Conservation (phyloP, 1,140 invertebrate species). For the Pararge aegeria region DNA sequence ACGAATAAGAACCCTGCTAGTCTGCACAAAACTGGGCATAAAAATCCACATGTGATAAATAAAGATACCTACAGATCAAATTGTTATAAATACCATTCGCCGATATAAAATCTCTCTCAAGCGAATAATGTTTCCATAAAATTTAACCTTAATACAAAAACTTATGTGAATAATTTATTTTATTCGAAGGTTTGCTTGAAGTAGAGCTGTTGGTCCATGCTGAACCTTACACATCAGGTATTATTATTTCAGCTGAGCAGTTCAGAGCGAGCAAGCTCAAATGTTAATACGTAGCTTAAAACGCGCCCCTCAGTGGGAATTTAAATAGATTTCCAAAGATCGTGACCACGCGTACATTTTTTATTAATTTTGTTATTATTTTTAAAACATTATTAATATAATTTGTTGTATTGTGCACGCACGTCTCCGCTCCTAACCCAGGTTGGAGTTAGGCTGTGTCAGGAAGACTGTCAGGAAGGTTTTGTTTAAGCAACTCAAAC, state of each 20-base stretch:
- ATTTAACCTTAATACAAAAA: too few relatives aligned
- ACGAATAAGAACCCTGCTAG: too few relatives aligned
- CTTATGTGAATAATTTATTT: too few relatives aligned
- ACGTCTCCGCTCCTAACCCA: constrained; percentile 43
- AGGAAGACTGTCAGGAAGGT: constrained; percentile 73
- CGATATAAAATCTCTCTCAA: too few relatives aligned
- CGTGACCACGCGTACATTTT: constrained; percentile 66
- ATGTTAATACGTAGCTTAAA: constrained; percentile 17
- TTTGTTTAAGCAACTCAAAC: constrained; percentile 16
- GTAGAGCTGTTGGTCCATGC: too few relatives aligned
- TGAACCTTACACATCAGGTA: background rate
- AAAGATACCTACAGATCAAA: too few relatives aligned
- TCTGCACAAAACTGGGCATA: too few relatives aligned
- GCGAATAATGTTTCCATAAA: too few relatives aligned
- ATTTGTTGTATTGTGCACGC: constrained; percentile 73
- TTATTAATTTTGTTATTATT: constrained; percentile 76
- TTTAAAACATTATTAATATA: constrained; percentile 79
- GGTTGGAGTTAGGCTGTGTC: constrained; percentile 37
- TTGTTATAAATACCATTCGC: too few relatives aligned
- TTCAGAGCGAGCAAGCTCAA: background rate
- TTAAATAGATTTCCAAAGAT: constrained; percentile 37
- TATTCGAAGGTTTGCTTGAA: too few relatives aligned
- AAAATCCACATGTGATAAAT: too few relatives aligned
- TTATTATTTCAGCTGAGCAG: background rate
- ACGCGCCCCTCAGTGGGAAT: constrained; percentile 48